Percentiles rank a stretch among this genome's conserved stretches.
phyloP scores from a whole-genome alignment of 2,113 vertebrate genomes.

The Hassar affinis region DNA sequence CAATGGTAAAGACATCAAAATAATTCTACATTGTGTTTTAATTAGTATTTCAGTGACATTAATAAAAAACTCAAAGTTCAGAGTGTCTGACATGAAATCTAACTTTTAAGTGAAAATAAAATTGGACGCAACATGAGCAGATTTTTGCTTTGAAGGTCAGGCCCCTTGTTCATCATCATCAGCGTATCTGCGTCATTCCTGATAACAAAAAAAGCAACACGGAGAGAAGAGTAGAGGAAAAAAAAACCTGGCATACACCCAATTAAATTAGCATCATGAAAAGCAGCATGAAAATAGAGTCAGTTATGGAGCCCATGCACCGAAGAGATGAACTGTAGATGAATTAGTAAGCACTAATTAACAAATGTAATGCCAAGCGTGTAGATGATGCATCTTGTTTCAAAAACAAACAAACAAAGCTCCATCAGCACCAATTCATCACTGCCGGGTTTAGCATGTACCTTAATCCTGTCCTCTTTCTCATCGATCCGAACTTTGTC shows the following conservation, averaged over 20 bases:
- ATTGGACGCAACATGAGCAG: background rate
- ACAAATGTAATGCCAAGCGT: too few relatives aligned
- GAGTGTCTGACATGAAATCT: background rate
- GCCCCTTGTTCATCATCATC: background rate
- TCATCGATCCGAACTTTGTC: conserved; percentile 95
- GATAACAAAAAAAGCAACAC: background rate
- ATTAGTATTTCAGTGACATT: background rate
- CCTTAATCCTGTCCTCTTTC: conserved; percentile 91
- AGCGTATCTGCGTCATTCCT: background rate
- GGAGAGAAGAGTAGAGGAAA: background rate
- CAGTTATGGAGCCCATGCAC: too few relatives aligned
- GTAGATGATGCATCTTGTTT: background rate
- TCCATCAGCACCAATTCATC: background rate
- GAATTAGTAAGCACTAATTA: background rate
- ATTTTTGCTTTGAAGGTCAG: background rate
- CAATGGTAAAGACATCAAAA: background rate
- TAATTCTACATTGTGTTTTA: background rate
- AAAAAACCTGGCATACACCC: background rate
- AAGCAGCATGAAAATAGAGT: background rate
- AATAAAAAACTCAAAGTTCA: background rate
- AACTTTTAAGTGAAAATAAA: background rate
- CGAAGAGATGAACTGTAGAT: background rate
- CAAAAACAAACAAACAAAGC: background rate
- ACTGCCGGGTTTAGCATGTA: conserved; percentile 63
- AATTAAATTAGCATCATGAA: too few relatives aligned